phyloP scores from a whole-genome alignment of 2,797 vertebrate genomes.

The Epinephelus coioides region DNA sequence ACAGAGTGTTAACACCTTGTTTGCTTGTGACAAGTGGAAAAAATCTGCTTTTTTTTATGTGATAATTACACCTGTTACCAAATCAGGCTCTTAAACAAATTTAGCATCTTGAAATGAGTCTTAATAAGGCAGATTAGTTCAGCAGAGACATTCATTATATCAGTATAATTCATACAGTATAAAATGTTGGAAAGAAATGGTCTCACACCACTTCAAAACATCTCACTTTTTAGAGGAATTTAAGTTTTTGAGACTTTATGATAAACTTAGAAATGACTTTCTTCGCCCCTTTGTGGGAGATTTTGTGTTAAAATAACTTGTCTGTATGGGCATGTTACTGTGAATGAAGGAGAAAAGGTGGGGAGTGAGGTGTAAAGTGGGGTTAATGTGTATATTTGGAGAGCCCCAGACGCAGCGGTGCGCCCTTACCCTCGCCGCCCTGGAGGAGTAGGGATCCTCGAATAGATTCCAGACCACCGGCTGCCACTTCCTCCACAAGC shows the following conservation, averaged over 20 bases:
- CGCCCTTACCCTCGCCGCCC: slow-evolving; percentile 95
- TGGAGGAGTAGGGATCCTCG: slow-evolving; percentile 98
- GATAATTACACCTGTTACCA: slow-evolving; percentile 12
- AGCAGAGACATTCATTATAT: not conserved
- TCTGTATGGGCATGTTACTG: not conserved
- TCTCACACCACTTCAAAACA: not conserved
- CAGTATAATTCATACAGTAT: accelerated
- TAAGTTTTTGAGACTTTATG: slow-evolving; percentile 12
- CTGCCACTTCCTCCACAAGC: slow-evolving; percentile 94
- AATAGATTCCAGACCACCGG: slow-evolving; percentile 97
- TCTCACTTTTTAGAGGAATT: not conserved
- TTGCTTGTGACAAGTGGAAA: slow-evolving; percentile 20
- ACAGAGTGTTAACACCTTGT: slow-evolving; percentile 37
- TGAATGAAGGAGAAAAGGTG: not conserved
- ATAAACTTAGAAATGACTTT: slow-evolving; percentile 16
- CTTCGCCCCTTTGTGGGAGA: not conserved
- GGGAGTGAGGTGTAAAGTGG: not conserved
- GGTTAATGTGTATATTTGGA: slow-evolving; percentile 20
- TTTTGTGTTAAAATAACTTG: not conserved
- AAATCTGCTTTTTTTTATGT: slow-evolving; percentile 19
- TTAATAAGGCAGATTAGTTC: not conserved
- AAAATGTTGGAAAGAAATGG: not conserved
- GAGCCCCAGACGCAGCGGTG: slow-evolving; percentile 50
- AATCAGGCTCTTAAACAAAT: not conserved
- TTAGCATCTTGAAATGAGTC: not conserved